Evolutionary conservation across 2,797 vertebrate species (phyloP), one percentile per base, ranked within the genome.

Genomic region (Siniperca obscura): DNA sequence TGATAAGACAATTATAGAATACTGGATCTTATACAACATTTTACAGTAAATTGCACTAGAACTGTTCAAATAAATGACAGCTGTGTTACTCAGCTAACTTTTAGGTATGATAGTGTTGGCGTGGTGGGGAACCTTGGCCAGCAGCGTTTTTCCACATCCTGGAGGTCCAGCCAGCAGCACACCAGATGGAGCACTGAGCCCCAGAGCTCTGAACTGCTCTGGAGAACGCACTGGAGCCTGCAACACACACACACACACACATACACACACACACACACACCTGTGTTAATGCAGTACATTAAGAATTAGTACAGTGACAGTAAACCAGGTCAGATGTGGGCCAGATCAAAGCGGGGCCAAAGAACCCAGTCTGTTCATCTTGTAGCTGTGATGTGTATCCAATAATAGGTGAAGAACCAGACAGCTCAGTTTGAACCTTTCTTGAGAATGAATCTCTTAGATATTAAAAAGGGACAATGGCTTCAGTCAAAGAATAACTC

Each of bases 71-170:
- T 21, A 50, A 21, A 38, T 30, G 2, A 2, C 6, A 68, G 40
- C 4, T 40, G 34, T 59, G 68, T 25, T 19, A n/a, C 8, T 50
- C 2, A 52, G 65, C 6, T 8, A 34, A 36, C 36, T 25, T 10
- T 44, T 8, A 5, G 22, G 52, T 13, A 0, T 19, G 9, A 59
- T 2, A 21, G 52, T 68, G 50, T 56, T 19, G 4, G 62, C 38
- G 74, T 50, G 30, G 1, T 0, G 25, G 40, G 17, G 3, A 91
- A 99, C 98, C 96, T 99, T 99, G 13, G 98, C 98, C 50, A 99
- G 91, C 6, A 99, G 93, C 0, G 98, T 99, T 88, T 99, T 99
- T 46, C 98, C 98, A 90, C 98, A 99, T 13, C 98, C 98, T 38
- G 98, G 98, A 60, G 98, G 98, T 57, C 98, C 98, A 27, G 97